Evolutionary conservation across 1,140 invertebrate genomes (phyloP).

Genomic region (Linepithema humile): DNA sequence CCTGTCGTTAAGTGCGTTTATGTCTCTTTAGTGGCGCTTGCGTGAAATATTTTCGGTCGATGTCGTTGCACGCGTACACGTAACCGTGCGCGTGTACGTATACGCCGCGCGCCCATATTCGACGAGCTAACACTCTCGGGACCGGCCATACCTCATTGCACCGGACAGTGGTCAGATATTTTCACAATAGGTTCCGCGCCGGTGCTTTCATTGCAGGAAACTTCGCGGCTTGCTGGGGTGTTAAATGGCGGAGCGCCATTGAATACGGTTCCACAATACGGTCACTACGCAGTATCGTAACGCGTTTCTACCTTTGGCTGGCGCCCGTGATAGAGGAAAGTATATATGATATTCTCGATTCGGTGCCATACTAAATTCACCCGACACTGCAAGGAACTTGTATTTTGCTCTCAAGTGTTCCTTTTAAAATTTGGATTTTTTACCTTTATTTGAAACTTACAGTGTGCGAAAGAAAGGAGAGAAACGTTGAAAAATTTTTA

Average conservation of each 20-base stretch:
- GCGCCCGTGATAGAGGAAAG: constrained; percentile 54
- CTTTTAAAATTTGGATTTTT: background rate
- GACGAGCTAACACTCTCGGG: constrained; percentile 71
- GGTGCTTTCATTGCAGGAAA: constrained; percentile 82
- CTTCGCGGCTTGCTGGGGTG: constrained; percentile 79
- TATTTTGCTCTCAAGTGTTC: background rate
- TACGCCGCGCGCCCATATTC: constrained; percentile 52
- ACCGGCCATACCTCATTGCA: constrained; percentile 80
- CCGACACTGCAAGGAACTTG: constrained; percentile 8
- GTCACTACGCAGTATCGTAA: constrained; percentile 78
- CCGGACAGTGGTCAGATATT: constrained; percentile 83
- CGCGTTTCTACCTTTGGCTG: constrained; percentile 64
- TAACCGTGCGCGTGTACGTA: constrained; percentile 31
- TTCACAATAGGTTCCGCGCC: constrained; percentile 81
- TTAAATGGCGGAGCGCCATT: constrained; percentile 81
- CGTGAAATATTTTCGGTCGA: constrained; percentile 67
- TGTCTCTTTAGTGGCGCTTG: constrained; percentile 65
- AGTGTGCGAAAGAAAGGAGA: background rate
- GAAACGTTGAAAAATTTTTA: background rate
- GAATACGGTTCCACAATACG: constrained; percentile 80
- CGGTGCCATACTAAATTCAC: constrained; percentile 34
- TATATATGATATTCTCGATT: constrained; percentile 52
- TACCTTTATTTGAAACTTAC: background rate
- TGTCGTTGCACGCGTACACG: constrained; percentile 43
- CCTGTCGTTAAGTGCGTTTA: constrained; percentile 70